These are phyloP conservation scores for Rhinolophus sinicus DNA, from an alignment of 2,113 vertebrate genomes.

Conservation along the genomic window DNA sequence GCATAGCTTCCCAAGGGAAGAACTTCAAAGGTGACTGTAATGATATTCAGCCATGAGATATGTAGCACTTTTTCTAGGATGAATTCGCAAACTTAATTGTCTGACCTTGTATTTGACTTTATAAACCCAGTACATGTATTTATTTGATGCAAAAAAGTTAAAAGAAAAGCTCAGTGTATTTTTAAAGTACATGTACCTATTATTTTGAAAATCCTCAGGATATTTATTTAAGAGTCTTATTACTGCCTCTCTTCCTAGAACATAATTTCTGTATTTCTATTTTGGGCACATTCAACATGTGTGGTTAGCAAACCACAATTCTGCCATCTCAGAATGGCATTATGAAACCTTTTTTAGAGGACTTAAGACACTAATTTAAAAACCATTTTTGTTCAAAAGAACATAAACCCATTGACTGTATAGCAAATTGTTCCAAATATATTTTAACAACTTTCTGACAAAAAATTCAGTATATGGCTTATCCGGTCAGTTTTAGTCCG, in stretches of 20 bases:
- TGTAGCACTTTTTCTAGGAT: too few relatives aligned
- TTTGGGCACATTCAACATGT: background rate
- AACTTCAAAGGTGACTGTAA: too few relatives aligned
- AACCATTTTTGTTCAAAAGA: slow-evolving; percentile 64
- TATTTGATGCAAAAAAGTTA: slow-evolving; percentile 7
- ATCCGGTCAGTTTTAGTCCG: slow-evolving; percentile 56
- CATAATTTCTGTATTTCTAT: slow-evolving; percentile 56
- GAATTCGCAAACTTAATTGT: too few relatives aligned
- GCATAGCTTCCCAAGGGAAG: too few relatives aligned
- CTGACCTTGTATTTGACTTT: background rate
- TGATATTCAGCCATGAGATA: too few relatives aligned
- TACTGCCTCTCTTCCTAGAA: slow-evolving; percentile 43
- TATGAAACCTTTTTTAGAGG: slow-evolving; percentile 56
- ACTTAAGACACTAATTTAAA: slow-evolving; percentile 65
- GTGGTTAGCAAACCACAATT: slow-evolving; percentile 57
- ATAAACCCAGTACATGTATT: slow-evolving; percentile 16
- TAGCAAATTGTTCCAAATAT: slow-evolving; percentile 54
- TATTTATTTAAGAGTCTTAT: slow-evolving; percentile 38
- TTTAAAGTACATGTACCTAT: background rate
- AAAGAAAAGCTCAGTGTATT: background rate
- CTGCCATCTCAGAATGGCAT: background rate
- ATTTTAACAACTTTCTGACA: slow-evolving; percentile 45
- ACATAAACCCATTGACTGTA: slow-evolving; percentile 34
- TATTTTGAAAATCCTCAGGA: slow-evolving; percentile 46
- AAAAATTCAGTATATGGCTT: slow-evolving; percentile 39